Percentiles rank a stretch among this genome's conserved stretches.
Conservation (phyloP, 2,888 invertebrate genomes). For the Fragum whitleyi region DNA sequence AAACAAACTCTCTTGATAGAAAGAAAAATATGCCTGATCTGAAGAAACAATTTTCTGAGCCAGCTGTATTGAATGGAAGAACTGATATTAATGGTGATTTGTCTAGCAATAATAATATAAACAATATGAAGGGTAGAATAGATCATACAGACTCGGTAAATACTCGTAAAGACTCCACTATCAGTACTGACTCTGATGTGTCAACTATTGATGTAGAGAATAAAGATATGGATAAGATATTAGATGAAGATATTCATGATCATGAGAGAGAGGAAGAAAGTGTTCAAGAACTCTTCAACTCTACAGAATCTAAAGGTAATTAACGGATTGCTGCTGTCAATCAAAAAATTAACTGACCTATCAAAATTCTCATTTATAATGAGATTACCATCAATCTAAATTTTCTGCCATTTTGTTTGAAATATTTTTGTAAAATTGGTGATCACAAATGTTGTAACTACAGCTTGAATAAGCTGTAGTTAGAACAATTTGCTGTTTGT, state of each 20-base stretch:
- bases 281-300: constrained; percentile 14
- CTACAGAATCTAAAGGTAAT: constrained; percentile 43
- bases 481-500: no score
- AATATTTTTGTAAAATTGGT: no score
- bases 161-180: constrained; percentile 7
- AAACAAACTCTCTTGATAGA: constrained; percentile 55
- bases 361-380: no score
- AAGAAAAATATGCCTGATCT: constrained; percentile 52
- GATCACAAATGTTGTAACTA: no score
- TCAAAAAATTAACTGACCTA: no score
- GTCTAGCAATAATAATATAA: constrained; percentile 14
- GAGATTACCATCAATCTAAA: no score
- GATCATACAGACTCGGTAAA: neutral
- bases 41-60: constrained; percentile 4
- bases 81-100: constrained; percentile 14
- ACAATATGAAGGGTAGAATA: neutral
- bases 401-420: no score
- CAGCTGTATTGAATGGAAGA: neutral
- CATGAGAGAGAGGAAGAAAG: constrained; percentile 50
- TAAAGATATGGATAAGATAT: constrained; percentile 54
- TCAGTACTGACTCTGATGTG: neutral
- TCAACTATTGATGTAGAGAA: constrained; percentile 5
- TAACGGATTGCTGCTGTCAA: no score
- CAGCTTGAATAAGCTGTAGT: no score
- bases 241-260: constrained; percentile 59